These are phyloP conservation scores for Halictus quadricinctus DNA, from an alignment of 2,888 invertebrate species.

Conservation along the genomic window DNA sequence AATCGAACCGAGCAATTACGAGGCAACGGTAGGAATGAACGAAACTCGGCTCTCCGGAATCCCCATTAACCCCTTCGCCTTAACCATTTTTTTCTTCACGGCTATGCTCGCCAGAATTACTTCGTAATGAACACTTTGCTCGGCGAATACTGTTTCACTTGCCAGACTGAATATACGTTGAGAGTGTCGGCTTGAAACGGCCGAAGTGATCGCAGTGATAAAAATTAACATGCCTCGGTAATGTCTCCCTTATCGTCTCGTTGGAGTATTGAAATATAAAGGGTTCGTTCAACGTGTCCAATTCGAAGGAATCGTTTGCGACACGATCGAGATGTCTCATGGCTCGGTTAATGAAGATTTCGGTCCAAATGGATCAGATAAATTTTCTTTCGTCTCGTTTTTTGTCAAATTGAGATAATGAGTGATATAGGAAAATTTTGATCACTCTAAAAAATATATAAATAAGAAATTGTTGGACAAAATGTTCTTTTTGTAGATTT, in stretches of 20 bases:
- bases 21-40: not conserved
- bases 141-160: not conserved
- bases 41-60: not conserved
- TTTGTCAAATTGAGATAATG: too few species aligned
- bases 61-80: slow-evolving; percentile 4
- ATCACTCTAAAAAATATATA: not conserved
- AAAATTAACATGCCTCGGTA: slow-evolving; percentile 1
- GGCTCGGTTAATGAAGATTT: too few species aligned
- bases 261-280: not conserved
- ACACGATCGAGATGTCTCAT: not conserved
- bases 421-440: too few species aligned
- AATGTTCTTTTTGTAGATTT: not conserved
- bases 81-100: not conserved
- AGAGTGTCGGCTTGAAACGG: not conserved
- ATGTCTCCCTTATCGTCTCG: not conserved
- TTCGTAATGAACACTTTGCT: not conserved
- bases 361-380: too few species aligned
- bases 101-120: not conserved
- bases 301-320: not conserved
- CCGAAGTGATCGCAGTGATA: not conserved
- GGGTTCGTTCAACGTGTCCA: not conserved
- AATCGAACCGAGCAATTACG: slow-evolving; percentile 21
- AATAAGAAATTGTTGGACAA: not conserved
- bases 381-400: too few species aligned
- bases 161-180: not conserved